Evolutionary conservation across 2,797 vertebrate genomes (phyloP).

Genomic region (Sebastes itinus): DNA sequence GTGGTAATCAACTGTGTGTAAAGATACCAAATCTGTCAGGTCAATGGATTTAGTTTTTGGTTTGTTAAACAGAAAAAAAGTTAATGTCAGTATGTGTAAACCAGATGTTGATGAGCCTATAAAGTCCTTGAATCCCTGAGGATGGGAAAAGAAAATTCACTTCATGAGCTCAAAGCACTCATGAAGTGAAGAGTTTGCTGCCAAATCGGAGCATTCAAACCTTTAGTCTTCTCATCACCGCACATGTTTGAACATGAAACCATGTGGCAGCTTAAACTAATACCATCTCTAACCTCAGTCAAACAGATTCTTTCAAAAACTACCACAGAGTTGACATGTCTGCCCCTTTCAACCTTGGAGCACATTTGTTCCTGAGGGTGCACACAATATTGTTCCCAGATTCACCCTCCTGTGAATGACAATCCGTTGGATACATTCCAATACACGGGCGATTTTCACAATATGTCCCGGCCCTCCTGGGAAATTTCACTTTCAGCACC

Average conservation of each 20-base stretch:
- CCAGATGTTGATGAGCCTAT: background rate
- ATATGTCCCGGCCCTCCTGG: slow-evolving; percentile 62
- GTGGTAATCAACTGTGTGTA: background rate
- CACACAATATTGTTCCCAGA: slow-evolving; percentile 48
- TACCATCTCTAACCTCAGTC: background rate
- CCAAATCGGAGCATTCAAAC: background rate
- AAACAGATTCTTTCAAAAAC: background rate
- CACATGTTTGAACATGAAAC: background rate
- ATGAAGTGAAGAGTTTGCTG: background rate
- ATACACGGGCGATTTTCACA: slow-evolving; percentile 61
- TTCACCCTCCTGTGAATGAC: slow-evolving; percentile 46
- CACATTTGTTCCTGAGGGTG: slow-evolving; percentile 40
- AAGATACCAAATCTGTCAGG: background rate
- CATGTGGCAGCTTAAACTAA: background rate
- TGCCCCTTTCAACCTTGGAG: slow-evolving; percentile 16
- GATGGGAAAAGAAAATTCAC: background rate
- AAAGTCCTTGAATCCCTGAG: background rate
- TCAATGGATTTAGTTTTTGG: background rate
- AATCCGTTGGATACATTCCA: slow-evolving; percentile 58
- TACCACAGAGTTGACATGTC: background rate
- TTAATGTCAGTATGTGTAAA: background rate
- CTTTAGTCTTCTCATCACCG: background rate
- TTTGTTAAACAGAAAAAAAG: background rate
- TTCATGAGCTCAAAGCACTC: background rate
- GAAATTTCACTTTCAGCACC: slow-evolving; percentile 70